phyloP scores from a whole-genome alignment of 1,140 invertebrate species.

The Microplitis mediator region DNA sequence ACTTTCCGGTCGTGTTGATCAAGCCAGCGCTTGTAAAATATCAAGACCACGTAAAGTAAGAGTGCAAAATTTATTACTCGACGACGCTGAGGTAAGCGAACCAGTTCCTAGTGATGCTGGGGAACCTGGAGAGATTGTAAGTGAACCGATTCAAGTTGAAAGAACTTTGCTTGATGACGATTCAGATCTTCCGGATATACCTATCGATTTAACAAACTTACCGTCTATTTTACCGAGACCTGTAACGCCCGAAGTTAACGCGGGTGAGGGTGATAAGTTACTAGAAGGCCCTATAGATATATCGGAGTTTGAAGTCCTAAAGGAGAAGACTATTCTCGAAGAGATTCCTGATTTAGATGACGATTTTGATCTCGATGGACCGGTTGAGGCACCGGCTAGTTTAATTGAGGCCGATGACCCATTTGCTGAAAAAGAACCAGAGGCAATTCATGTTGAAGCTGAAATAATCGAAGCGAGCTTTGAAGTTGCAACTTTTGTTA shows the following conservation, averaged over 20 bases:
- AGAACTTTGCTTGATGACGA: conserved; percentile 79
- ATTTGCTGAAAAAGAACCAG: conserved; percentile 52
- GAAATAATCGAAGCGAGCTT: conserved; percentile 58
- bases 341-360: conserved; percentile 59
- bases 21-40: conserved; percentile 66
- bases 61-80: conserved; percentile 72
- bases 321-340: conserved; percentile 55
- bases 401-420: conserved; percentile 54
- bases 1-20: conserved; percentile 78
- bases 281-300: conserved; percentile 44
- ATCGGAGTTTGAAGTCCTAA: conserved; percentile 54
- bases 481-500: conserved; percentile 54
- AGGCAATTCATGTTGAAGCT: conserved; percentile 36
- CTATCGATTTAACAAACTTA: conserved; percentile 68
- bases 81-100: conserved; percentile 66
- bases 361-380: conserved; percentile 54
- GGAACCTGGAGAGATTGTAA: conserved; percentile 27
- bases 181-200: conserved; percentile 65
- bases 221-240: conserved; percentile 47
- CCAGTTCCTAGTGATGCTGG: conserved; percentile 1
- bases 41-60: conserved; percentile 62
- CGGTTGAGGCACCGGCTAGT: conserved; percentile 33
- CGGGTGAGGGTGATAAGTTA: conserved; percentile 26
- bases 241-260: conserved; percentile 33
- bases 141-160: conserved; percentile 46